Conservation (phyloP, 2,888 invertebrate genomes). For the Gnatocerus cornutus region DNA sequence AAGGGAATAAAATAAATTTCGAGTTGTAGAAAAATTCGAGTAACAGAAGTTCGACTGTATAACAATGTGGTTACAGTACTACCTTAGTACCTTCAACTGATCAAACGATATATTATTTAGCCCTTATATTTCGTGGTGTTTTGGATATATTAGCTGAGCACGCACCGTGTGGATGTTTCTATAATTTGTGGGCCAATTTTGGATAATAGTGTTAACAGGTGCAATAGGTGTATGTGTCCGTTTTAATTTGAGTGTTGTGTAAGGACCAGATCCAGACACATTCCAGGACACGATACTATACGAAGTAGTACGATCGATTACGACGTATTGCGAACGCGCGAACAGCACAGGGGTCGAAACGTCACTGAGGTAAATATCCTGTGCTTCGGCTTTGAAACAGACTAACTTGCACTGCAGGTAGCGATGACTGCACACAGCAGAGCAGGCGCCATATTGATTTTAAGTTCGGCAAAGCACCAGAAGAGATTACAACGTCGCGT, state of each 20-base stretch:
- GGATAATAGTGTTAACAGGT: constrained; percentile 45
- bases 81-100: too few species aligned
- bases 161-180: background rate
- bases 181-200: background rate
- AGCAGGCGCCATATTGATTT: constrained; percentile 72
- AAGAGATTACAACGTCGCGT: constrained; percentile 57
- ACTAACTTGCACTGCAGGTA: constrained; percentile 66
- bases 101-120: too few species aligned
- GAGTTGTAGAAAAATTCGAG: too few species aligned
- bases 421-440: constrained; percentile 67
- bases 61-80: too few species aligned
- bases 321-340: constrained; percentile 67
- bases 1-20: too few species aligned
- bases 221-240: constrained; percentile 48
- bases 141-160: background rate
- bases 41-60: too few species aligned
- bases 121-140: too few species aligned
- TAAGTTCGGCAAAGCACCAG: constrained; percentile 61
- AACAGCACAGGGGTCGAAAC: constrained; percentile 67
- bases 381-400: constrained; percentile 56
- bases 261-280: constrained; percentile 62
- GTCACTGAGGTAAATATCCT: constrained; percentile 67
- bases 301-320: constrained; percentile 66
- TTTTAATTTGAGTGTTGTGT: constrained; percentile 54
- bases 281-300: constrained; percentile 62